Base-by-base conservation (phyloP, 2,888 invertebrate genomes). In the Dolichomitus sp. region DNA sequence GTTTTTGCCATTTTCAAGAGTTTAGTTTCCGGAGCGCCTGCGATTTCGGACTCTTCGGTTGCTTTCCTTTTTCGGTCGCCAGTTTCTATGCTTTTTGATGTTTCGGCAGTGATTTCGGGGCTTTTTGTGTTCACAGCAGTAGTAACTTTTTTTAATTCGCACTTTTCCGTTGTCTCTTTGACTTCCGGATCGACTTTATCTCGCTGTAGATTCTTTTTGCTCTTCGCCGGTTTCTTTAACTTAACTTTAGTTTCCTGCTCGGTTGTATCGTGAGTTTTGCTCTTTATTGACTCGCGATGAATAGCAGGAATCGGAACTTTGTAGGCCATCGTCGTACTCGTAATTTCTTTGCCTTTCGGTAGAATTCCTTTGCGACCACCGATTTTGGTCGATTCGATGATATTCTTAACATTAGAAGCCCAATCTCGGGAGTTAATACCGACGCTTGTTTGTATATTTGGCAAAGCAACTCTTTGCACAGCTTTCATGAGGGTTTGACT, bases 271-370 rank as follows among this genome's bases (percentile, higher is more conserved):
- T 37, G 19, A 27, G 42, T 37, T 57, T 82, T 85, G 4, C 6
- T 45, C 2, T 33, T 57, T 45, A 78, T 69, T 6, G 69, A 57
- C 75, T 92, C 93, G 68, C 92, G 91, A 63, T 92, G 92, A 75
- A 93, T 89, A 40, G 93, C 93, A 5, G 93, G 92, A 59, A 93
- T 93, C 66, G 93, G 93, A 84, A 93, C 93, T 88, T 93, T 93
- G 68, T 93, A 93, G 9, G 93, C 87, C 93, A 92, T 93, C 12
- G 93, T 93, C 4, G 93, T 93, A 63, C 92, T 91, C 9, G 93
- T 93, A 12, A 91, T 91, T 83, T 93, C 93, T 68, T 90, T 89
- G 19, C 91, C 91, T 78, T 93, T 93, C 19, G 93, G 93, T 12
- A 93, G 69, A 33, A 93, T 93, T 50, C 91, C 91, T 81, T 93